Evolutionary conservation across 2,888 invertebrate species (phyloP).

Genomic region (Anthrax anthrax): DNA sequence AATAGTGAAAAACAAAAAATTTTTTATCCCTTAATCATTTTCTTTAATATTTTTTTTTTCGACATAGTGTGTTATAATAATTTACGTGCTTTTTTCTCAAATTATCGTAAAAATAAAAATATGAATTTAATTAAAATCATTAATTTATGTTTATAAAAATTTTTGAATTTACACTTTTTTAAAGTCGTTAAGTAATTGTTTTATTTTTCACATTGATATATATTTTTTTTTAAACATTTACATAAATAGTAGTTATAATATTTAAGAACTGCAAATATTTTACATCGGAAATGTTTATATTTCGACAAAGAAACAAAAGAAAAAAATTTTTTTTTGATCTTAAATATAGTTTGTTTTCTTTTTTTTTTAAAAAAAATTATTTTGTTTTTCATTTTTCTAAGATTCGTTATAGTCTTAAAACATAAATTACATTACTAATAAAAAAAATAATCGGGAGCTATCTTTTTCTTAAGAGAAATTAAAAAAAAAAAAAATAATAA

Average conservation of each 20-base stretch:
- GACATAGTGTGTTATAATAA: too few relatives aligned
- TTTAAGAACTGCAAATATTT: constrained; percentile 8
- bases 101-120: too few relatives aligned
- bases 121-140: too few relatives aligned
- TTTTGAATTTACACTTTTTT: not conserved
- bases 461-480: not conserved
- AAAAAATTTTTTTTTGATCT: not conserved
- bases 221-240: not conserved
- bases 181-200: constrained; percentile 1
- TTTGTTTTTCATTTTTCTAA: not conserved
- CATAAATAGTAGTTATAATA: too few relatives aligned
- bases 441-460: constrained; percentile 6
- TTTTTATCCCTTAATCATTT: not conserved
- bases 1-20: not conserved
- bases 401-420: constrained; percentile 6
- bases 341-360: constrained; percentile 1
- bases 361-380: not conserved
- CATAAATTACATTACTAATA: constrained; percentile 11
- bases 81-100: constrained; percentile 2
- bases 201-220: not conserved
- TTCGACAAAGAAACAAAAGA: not conserved
- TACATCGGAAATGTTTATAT: constrained; percentile 8
- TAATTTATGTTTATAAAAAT: too few relatives aligned
- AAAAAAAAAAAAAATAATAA: too few relatives aligned
- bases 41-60: constrained; percentile 1